Base-by-base conservation (phyloP, 2,113 vertebrate species). In the Alethe castanea region DNA sequence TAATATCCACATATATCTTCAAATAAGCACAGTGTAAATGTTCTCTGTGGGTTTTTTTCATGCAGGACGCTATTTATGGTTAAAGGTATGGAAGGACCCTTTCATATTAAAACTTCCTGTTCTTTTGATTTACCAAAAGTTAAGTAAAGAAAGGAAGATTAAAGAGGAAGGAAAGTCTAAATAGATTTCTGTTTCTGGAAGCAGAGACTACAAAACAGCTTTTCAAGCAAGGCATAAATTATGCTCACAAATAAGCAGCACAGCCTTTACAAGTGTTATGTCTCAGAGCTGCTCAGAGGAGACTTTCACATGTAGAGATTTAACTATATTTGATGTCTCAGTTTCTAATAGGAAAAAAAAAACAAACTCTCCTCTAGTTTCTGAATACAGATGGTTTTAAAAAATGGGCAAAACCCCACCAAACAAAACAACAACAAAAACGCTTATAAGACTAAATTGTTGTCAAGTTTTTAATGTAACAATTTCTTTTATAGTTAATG, bases 121-220 rank as follows among this genome's bases (percentile, higher is more conserved):
- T 96, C 93, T 90, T 95, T 92, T 95, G 93, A 95, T 92, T 93
- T 90, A 81, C 76, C 36, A 56, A 48, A 94, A 94, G 53, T 84
- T 79, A 96, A 91, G 52, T 86, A 86, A 91, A 85, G 94, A 93
- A 83, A 83, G 72, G 64, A 94, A 91, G 92, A 94, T 97, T 83
- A 96, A 96, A 95, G 95, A 81, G 81, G 77, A 95, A 96, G 83
- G 25, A 45, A 83, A 81, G 76, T 48, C 79, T 95, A 92, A 93
- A 93, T 79, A 81, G 77, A 67, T 93, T 77, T 52, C 79, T 84
- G 76, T 93, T 96, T 96, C 88, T 96, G 88, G 56, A 88, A 94
- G 70, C 60, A 65, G 89, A 86, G 86, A 92, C 90, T 92, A 88
- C 87, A 94, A 70, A 96, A 95, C 85, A 94, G 82, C 94, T 96